These are phyloP conservation scores for Xiphorhynchus erythropygius DNA, from an alignment of 2,797 vertebrate species.

Conservation along the genomic window DNA sequence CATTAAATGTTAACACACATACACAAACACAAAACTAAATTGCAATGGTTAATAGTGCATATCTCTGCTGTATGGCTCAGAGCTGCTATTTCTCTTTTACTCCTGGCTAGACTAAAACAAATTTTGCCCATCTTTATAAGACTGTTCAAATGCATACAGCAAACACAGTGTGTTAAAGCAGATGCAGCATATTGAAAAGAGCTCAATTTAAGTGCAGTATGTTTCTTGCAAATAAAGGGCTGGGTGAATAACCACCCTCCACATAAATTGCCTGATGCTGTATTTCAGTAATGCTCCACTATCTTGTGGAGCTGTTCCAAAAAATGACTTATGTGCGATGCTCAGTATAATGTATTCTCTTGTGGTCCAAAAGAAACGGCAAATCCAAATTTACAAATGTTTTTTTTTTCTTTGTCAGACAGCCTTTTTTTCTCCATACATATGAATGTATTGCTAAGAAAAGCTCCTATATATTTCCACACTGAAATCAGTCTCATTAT, in stretches of 20 bases:
- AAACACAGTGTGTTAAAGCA: conserved; percentile 51
- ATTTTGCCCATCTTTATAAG: conserved; percentile 49
- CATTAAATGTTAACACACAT: neutral
- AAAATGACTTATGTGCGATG: conserved; percentile 12
- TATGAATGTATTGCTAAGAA: conserved; percentile 17
- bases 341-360: conserved; percentile 38
- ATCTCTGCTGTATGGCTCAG: conserved; percentile 24
- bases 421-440: neutral
- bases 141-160: conserved; percentile 34
- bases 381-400: conserved; percentile 50
- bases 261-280: conserved; percentile 60
- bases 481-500: neutral
- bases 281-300: conserved; percentile 45
- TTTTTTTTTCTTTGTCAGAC: conserved; percentile 20
- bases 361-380: conserved; percentile 26
- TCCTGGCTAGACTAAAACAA: conserved; percentile 38
- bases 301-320: conserved; percentile 41
- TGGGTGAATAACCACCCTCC: conserved; percentile 60
- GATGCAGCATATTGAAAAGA: conserved; percentile 37
- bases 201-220: conserved; percentile 60
- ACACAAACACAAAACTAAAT: neutral
- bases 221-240: conserved; percentile 67
- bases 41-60: conserved; percentile 43
- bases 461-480: neutral
- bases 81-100: conserved; percentile 39